Percentiles rank a stretch among this genome's conserved stretches.
phyloP scores from a whole-genome alignment of 2,797 vertebrate species.

The Hydrocynus forskahlii region DNA sequence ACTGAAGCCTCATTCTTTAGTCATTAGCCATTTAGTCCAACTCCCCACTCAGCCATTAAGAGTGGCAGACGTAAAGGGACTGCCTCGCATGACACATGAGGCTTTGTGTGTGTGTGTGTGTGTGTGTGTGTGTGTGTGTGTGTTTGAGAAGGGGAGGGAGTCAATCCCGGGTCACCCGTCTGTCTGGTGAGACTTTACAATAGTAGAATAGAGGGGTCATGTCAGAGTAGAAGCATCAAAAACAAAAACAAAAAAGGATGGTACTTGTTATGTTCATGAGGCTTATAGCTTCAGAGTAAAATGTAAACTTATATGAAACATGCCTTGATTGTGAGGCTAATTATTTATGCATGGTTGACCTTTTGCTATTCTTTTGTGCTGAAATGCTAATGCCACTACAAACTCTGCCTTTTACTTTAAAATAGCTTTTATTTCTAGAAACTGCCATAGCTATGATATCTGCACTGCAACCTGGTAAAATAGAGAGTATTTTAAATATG shows the following conservation, averaged over 20 bases:
- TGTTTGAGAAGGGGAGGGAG: neutral
- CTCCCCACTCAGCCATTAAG: conserved; percentile 18
- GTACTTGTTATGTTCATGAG: too few relatives aligned
- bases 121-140: conserved; percentile 11
- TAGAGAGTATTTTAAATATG: neutral
- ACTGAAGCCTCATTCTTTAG: conserved; percentile 17
- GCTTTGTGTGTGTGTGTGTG: conserved; percentile 15
- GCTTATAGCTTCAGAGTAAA: too few relatives aligned
- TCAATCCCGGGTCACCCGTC: conserved; percentile 44
- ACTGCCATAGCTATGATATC: neutral
- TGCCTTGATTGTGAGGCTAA: too few relatives aligned
- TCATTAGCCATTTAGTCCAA: conserved; percentile 21
- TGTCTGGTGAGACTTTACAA: conserved; percentile 45
- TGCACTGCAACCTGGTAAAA: neutral
- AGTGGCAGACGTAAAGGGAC: neutral
- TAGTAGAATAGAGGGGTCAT: conserved; percentile 13
- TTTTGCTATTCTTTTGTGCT: neutral
- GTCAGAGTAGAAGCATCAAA: neutral
- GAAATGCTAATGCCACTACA: neutral
- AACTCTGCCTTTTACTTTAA: neutral
- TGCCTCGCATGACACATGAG: conserved; percentile 9
- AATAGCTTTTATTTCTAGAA: neutral
- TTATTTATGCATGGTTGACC: too few relatives aligned
- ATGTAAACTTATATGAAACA: too few relatives aligned
- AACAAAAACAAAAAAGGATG: neutral